phyloP scores from a whole-genome alignment of 2,888 invertebrate genomes.

The Platycheirus albimanus region DNA sequence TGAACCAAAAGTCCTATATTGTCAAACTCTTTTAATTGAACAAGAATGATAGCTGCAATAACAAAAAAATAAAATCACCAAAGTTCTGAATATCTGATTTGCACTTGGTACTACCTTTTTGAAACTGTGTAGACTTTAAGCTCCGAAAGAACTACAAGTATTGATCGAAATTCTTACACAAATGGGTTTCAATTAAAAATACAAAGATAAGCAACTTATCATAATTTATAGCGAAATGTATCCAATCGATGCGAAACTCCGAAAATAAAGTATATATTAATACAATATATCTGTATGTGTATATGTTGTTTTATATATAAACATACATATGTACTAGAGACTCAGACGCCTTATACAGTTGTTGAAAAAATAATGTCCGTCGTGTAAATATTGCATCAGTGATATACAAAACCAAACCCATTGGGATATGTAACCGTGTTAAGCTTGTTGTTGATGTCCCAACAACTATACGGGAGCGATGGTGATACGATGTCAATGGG shows the following conservation, averaged over 20 bases:
- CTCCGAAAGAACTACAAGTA: no score
- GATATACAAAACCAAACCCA: slow-evolving; percentile 9
- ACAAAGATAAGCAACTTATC: background rate
- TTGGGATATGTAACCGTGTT: slow-evolving; percentile 59
- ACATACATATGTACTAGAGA: background rate
- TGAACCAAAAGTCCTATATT: no score
- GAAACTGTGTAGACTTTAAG: no score
- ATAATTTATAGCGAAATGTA: slow-evolving; percentile 14
- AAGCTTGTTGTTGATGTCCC: slow-evolving; percentile 62
- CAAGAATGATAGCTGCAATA: no score
- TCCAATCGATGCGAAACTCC: background rate
- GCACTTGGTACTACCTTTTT: no score
- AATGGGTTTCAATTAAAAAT: no score
- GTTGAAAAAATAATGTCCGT: slow-evolving; percentile 45
- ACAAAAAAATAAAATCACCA: no score
- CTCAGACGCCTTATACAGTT: slow-evolving; percentile 27
- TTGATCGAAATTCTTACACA: no score
- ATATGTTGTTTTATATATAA: no score
- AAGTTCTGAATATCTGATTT: no score
- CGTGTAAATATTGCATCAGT: slow-evolving; percentile 57
- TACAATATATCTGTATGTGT: no score
- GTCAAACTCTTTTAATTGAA: no score
- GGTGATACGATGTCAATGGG: slow-evolving; percentile 64
- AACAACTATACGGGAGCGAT: slow-evolving; percentile 22
- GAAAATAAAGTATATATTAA: slow-evolving; percentile 1